Conservation (phyloP, 2,113 vertebrate genomes). For the Toxotes jaculatrix region DNA sequence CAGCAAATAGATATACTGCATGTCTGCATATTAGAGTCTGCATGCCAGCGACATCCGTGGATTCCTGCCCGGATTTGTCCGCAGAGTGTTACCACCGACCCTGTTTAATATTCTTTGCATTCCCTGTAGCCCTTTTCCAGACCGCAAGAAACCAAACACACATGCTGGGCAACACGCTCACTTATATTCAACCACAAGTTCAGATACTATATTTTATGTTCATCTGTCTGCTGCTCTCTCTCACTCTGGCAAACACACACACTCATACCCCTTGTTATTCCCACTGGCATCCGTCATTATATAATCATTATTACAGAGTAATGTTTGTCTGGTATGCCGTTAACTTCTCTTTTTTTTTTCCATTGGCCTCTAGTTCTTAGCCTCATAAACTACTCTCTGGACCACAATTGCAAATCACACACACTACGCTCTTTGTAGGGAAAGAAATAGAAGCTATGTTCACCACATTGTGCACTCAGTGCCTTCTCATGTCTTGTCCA, state of each 20-base stretch:
- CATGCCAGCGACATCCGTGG: conserved; percentile 32
- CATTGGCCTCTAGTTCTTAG: conserved; percentile 11
- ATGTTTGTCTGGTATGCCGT: conserved; percentile 54
- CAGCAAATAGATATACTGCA: conserved; percentile 8
- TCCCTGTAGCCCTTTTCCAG: conserved; percentile 54
- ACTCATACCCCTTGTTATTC: not conserved
- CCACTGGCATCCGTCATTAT: conserved; percentile 38
- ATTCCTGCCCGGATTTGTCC: conserved; percentile 34
- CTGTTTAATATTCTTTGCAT: conserved; percentile 54
- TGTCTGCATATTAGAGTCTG: conserved; percentile 15
- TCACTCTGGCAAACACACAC: not conserved
- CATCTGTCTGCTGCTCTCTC: not conserved
- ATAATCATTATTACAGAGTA: conserved; percentile 54
- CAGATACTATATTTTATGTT: conserved; percentile 27
- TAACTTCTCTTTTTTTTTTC: conserved; percentile 17
- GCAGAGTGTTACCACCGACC: conserved; percentile 46
- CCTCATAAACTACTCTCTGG: conserved; percentile 34
- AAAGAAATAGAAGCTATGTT: conserved; percentile 24
- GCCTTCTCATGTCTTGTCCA: not conserved
- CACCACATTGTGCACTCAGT: conserved; percentile 25
- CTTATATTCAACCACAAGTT: conserved; percentile 48
- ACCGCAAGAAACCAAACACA: conserved; percentile 65
- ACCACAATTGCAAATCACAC: conserved; percentile 38
- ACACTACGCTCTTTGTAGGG: conserved; percentile 10
- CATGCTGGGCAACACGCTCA: conserved; percentile 53